Base-by-base conservation (phyloP, 2,888 invertebrate species). In the Philereme vetulata region DNA sequence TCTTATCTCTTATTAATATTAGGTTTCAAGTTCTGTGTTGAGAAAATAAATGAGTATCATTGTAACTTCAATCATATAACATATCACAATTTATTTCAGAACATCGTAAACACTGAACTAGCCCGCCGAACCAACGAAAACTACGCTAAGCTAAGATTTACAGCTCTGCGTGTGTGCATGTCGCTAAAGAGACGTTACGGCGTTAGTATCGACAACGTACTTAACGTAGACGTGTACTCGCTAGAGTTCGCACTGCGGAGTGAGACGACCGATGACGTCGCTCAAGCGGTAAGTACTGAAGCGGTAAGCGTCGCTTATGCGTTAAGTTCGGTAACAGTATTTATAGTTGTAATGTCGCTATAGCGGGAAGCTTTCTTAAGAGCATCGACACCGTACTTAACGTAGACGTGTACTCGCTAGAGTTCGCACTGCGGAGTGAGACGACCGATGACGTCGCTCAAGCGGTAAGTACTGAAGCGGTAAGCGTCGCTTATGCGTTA, bases 211-310 rank as follows among this genome's bases (percentile, higher is more conserved):
- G 10, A 40, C 4, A 47, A 10, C 40, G 52, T 38, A 6, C 7
- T 40, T 4, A 6, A 9, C 43, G 47, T 43, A 8, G 52, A 47
- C 21, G 52, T 34, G 42, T 46, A 40, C 51, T 10, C 52, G 32
- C 32, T 49, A 6, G 60, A 56, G 45, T 56, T 49, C 8, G 53
- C 5, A 7, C 38, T 38, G 7, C 38, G 38, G 7, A 38, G 38
- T 6, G 50, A 56, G 9, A 48, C 62, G 9, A 8, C 55, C 0
- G 52, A 57, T 4, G 48, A 65, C 0, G 54, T 59, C 1, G 62
- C 64, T 4, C 64, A 66, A 7, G 67, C 59, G 51, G 69, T 69
- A 4, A 58, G 62, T 34, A 9, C 44, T 44, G 44, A 36, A 7
- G 35, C 35, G 35, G 35, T 36, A 36, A 36, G 35, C 7, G 35